A percentile compares a stretch with the other conserved stretches of the same genome.
phyloP scores from a whole-genome alignment of 1,140 invertebrate genomes.

The Trachymyrmex septentrionalis region DNA sequence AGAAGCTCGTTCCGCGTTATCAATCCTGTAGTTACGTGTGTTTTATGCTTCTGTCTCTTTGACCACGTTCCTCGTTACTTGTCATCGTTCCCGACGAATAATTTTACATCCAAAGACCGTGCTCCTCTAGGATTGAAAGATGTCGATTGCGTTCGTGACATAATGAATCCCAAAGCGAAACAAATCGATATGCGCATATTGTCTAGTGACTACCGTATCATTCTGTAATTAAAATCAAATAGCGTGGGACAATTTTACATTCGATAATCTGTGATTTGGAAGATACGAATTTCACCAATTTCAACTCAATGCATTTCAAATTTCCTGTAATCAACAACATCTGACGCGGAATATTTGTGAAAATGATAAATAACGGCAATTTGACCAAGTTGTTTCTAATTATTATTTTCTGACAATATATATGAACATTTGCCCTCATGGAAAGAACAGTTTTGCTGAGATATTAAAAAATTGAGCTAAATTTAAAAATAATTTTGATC shows the following conservation, averaged over 20 bases:
- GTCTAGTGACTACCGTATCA: neutral
- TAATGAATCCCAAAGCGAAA: neutral
- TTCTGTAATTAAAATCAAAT: conserved; percentile 2
- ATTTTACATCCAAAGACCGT: conserved; percentile 22
- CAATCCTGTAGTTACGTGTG: conserved; percentile 43
- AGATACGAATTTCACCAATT: neutral
- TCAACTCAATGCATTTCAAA: neutral
- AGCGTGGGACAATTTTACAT: neutral
- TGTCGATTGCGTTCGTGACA: neutral
- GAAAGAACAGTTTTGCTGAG: too few species aligned
- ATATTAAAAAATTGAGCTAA: too few species aligned
- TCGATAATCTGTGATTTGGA: neutral
- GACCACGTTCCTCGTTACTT: conserved; percentile 21
- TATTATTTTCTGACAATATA: neutral
- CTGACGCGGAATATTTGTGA: neutral
- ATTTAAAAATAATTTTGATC: too few species aligned
- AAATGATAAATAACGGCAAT: neutral
- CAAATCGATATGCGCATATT: neutral
- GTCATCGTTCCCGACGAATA: conserved; percentile 34
- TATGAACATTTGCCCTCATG: too few species aligned
- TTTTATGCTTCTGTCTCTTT: conserved; percentile 52
- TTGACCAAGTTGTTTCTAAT: neutral
- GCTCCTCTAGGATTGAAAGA: neutral
- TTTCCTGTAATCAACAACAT: neutral
- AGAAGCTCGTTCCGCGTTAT: conserved; percentile 68